Conservation (phyloP, 2,113 vertebrate genomes). For the Fulmarus glacialis region DNA sequence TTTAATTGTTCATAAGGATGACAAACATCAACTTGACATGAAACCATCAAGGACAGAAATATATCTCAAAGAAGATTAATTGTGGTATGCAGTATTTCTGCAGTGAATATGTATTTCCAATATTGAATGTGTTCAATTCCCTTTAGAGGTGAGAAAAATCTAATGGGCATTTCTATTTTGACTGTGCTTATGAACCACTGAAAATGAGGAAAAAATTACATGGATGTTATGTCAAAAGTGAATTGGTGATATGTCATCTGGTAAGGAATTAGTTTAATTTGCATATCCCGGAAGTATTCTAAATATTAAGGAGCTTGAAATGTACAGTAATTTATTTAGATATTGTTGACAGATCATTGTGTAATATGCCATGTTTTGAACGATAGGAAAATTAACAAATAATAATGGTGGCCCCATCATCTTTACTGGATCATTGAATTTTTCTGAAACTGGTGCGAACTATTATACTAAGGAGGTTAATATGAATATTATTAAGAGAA, state of each 20-base stretch:
- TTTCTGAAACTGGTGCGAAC: background rate
- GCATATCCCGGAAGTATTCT: background rate
- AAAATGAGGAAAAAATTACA: background rate
- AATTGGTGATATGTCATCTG: background rate
- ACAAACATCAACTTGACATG: background rate
- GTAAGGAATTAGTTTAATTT: background rate
- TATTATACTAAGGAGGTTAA: background rate
- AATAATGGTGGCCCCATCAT: fast-evolving
- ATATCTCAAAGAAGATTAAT: background rate
- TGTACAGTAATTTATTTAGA: background rate
- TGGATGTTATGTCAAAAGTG: background rate
- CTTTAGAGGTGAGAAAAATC: background rate
- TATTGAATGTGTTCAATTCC: background rate
- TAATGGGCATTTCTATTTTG: background rate
- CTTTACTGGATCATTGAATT: background rate
- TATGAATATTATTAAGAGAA: background rate
- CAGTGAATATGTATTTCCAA: background rate
- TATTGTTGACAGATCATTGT: background rate
- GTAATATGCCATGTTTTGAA: background rate
- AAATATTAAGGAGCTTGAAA: background rate
- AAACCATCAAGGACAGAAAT: background rate
- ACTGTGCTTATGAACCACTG: background rate
- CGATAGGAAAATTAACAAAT: background rate
- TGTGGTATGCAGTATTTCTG: background rate
- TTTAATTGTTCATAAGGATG: background rate